Percentiles rank a stretch among this genome's conserved stretches.
These are phyloP conservation scores for Triplophysa tibetana DNA, from an alignment of 2,113 vertebrate genomes.

Conservation along the genomic window DNA sequence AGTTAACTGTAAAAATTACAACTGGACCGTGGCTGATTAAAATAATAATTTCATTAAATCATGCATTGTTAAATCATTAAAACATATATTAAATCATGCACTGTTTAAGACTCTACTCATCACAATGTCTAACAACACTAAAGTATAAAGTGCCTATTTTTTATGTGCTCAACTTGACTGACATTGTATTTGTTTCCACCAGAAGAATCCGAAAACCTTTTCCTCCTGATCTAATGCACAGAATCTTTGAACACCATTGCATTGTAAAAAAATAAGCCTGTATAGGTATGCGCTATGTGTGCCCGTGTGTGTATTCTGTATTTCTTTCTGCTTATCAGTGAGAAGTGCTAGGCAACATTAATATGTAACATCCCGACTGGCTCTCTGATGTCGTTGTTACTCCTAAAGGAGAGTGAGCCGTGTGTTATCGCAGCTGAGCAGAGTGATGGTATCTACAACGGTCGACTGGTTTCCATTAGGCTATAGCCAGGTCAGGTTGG, in stretches of 20 bases:
- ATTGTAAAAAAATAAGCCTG: constrained; percentile 46
- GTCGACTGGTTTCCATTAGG: constrained; percentile 74
- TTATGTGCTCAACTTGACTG: neutral
- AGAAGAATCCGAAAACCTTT: neutral
- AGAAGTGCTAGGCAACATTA: constrained; percentile 69
- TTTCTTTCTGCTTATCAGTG: constrained; percentile 62
- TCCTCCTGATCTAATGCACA: neutral
- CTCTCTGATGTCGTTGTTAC: constrained; percentile 63
- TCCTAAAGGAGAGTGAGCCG: constrained; percentile 47
- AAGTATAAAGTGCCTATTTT: neutral
- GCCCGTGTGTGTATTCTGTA: constrained; percentile 9
- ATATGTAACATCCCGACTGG: constrained; percentile 71
- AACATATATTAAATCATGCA: too few species aligned
- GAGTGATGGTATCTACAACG: constrained; percentile 70
- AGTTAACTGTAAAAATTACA: too few species aligned
- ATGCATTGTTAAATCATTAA: too few species aligned
- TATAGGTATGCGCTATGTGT: constrained; percentile 44
- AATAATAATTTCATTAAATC: too few species aligned
- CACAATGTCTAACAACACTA: too few species aligned
- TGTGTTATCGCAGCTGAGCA: constrained; percentile 67
- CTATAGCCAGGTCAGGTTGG: constrained; percentile 34
- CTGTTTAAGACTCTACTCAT: too few species aligned
- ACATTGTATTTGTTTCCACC: neutral
- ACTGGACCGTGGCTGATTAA: too few species aligned
- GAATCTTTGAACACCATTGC: constrained; percentile 8